phyloP scores from a whole-genome alignment of 1,140 invertebrate genomes.

The Oscheius sp. region DNA sequence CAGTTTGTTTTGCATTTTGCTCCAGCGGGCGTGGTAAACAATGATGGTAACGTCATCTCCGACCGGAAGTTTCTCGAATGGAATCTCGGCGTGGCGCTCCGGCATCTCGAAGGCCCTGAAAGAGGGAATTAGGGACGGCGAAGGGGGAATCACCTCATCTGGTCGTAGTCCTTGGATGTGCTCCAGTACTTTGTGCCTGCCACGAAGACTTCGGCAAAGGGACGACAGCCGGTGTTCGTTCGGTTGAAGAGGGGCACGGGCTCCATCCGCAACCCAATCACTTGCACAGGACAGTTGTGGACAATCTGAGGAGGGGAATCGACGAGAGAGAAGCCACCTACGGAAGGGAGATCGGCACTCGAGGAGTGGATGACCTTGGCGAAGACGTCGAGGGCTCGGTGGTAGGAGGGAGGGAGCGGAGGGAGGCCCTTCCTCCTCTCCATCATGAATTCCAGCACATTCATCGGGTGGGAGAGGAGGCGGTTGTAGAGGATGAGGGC shows the following conservation, averaged over 20 bases:
- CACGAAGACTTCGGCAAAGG: conserved; percentile 85
- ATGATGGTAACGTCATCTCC: conserved; percentile 37
- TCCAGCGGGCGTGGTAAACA: conserved; percentile 45
- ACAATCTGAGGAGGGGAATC: no score
- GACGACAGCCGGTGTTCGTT: conserved; percentile 81
- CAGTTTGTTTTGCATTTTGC: conserved; percentile 37
- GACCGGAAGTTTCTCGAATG: conserved; percentile 37
- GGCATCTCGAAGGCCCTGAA: conserved; percentile 34
- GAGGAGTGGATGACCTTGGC: conserved; percentile 34
- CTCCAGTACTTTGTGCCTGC: conserved; percentile 79
- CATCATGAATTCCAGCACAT: conserved; percentile 30
- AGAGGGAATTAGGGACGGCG: neutral
- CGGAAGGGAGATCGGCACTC: neutral
- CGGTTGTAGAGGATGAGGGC: conserved; percentile 36
- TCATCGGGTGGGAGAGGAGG: conserved; percentile 17
- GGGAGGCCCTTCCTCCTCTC: conserved; percentile 2
- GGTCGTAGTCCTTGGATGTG: conserved; percentile 81
- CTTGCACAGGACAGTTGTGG: conserved; percentile 37
- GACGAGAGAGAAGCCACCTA: no score
- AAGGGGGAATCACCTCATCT: conserved; percentile 26
- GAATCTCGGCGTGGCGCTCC: conserved; percentile 28
- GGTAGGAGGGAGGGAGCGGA: conserved; percentile 39
- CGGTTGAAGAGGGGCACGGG: conserved; percentile 39
- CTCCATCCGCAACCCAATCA: conserved; percentile 31
- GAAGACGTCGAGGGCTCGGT: conserved; percentile 36